Evolutionary conservation across 2,113 vertebrate species (phyloP).

Genomic region (Hippocampus comes): DNA sequence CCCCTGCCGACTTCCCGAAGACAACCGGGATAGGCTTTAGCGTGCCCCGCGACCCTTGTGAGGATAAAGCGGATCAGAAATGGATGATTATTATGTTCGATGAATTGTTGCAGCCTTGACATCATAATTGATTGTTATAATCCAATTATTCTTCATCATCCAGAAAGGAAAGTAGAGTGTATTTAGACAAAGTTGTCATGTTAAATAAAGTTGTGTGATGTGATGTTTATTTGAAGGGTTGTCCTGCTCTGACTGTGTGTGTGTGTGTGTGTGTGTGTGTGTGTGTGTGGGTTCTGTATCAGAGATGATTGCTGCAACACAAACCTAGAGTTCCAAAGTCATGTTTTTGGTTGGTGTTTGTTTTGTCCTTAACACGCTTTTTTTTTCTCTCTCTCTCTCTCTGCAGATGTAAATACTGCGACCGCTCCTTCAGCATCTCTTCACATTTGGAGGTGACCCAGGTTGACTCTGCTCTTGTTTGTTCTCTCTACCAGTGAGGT

Average conservation of each 20-base stretch:
- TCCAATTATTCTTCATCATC: not conserved
- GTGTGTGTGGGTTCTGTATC: slow-evolving; percentile 5
- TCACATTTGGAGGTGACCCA: slow-evolving; percentile 83
- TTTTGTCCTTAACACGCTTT: slow-evolving; percentile 6
- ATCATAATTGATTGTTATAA: too few species aligned
- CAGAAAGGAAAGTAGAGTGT: slow-evolving; percentile 3
- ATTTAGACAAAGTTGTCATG: slow-evolving; percentile 28
- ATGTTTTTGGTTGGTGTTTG: slow-evolving; percentile 32
- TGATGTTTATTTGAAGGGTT: slow-evolving; percentile 65
- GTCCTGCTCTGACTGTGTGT: slow-evolving; percentile 35
- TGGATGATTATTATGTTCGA: too few species aligned
- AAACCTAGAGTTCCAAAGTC: slow-evolving; percentile 23
- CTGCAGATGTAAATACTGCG: slow-evolving; percentile 98
- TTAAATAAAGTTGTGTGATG: slow-evolving; percentile 36
- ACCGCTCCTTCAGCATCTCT: slow-evolving; percentile 98
- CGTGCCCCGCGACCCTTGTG: too few species aligned
- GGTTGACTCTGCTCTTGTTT: slow-evolving; percentile 79
- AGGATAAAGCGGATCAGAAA: too few species aligned
- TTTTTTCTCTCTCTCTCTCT: slow-evolving; percentile 14
- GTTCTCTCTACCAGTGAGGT: slow-evolving; percentile 82
- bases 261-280: not conserved
- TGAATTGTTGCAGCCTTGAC: too few species aligned
- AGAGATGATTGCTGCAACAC: slow-evolving; percentile 53
- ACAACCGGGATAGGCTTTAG: too few species aligned
- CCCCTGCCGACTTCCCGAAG: too few species aligned